phyloP scores from a whole-genome alignment of 53 echinoderm and acorn worm species.

The Mesocentrotus franciscanus region DNA sequence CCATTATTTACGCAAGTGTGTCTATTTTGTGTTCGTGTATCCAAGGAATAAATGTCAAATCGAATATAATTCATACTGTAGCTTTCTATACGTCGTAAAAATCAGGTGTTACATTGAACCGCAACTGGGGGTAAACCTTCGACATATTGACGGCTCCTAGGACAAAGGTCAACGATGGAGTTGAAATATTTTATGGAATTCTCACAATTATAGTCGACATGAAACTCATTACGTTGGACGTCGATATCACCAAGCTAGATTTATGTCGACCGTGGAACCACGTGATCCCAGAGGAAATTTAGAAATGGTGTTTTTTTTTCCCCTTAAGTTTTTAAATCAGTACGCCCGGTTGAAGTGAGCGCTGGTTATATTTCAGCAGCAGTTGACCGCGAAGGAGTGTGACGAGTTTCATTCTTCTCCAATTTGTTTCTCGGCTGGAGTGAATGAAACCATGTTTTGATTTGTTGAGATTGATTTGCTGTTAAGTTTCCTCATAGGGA shows the following conservation, averaged over 20 bases:
- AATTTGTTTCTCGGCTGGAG: conserved; percentile 21
- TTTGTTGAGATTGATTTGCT: not conserved
- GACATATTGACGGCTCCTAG: conserved; percentile 40
- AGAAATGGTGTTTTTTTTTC: not conserved
- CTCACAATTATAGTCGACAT: conserved; percentile 40
- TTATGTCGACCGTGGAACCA: not conserved
- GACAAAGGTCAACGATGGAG: conserved; percentile 15
- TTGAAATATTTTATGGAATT: conserved; percentile 26
- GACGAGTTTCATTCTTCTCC: not conserved
- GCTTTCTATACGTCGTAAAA: conserved; percentile 36
- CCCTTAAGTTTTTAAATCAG: not conserved
- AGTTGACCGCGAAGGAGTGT: not conserved
- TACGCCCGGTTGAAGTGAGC: not conserved
- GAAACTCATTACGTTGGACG: conserved; percentile 28
- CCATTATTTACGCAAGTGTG: conserved; percentile 1
- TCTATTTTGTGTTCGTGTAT: not conserved
- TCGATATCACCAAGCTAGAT: conserved; percentile 23
- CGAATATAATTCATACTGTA: conserved; percentile 24
- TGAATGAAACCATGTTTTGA: not conserved
- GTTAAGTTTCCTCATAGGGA: not conserved
- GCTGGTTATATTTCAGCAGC: not conserved
- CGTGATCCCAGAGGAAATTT: conserved; percentile 4
- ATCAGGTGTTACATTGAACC: conserved; percentile 52
- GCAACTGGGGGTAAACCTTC: conserved; percentile 43
- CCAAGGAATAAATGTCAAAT: conserved; percentile 27